Base-by-base conservation (phyloP, 2,888 invertebrate species). In the Ashinkailepas kermadecensis region DNA sequence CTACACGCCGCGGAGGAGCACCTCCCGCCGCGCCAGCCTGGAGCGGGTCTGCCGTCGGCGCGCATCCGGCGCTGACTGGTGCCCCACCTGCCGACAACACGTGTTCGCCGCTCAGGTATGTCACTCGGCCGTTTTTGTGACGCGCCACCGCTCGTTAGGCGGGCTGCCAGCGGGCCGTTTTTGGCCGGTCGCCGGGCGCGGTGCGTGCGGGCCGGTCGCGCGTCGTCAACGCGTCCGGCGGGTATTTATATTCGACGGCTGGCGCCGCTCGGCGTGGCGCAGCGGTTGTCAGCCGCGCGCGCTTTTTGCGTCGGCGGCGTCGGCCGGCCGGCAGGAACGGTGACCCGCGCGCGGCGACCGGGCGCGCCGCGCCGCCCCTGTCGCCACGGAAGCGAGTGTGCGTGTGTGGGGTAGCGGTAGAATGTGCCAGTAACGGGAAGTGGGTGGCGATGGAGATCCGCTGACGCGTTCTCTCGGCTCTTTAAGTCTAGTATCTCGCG, bases 61-160 rank as follows among this genome's bases (percentile, higher is more conserved):
- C 12, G 70, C 25, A 25, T 15, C 70, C 15, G 70, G 70, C 70
- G 39, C 70, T 12, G 70, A 39, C 15, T 23, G 7, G 70, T 25
- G 39, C 15, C 23, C 12, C 39, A 3, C 70, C 25, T 25, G 15
- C 25, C 23, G 70, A 0, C 70, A 70, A 70, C 70, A 70, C 70
- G 70, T 70, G 70, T 70, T 12, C 70, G 70, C 15, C 39, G 70
- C 70, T 39, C 70, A 70, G 70, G 70, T 70, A 70, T 23, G 70
- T 70, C 39, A 15, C 70, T 25, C 39, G 70, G 4, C 23, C 70
- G 67, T 70, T 70, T 70, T 70, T 70, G 70, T 15, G 2, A 39
- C 15, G 39, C 12, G 15, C 12, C 25, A 39, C 39, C 39, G 70
- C 70, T 70, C 39, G 70, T 70, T 70, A 70, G 70, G 70, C 70